phyloP scores from a whole-genome alignment of 2,888 invertebrate genomes.

The Sinotaia quadrata region DNA sequence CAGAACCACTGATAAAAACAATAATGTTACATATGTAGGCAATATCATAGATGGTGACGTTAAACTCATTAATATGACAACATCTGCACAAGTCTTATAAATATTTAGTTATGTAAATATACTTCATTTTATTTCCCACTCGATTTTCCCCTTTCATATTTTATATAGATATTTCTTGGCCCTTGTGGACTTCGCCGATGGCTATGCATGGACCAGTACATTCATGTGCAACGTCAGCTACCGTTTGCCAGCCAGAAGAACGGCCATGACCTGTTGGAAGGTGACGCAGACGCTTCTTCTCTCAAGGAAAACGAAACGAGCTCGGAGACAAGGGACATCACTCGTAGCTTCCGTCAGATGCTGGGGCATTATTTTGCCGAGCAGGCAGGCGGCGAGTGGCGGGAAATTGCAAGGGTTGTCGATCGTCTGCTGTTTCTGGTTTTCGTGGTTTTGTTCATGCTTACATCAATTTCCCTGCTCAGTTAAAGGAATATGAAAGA shows the following conservation, averaged over 20 bases:
- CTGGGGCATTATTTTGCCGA: conserved; percentile 23
- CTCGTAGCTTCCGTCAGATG: conserved; percentile 22
- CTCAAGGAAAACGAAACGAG: conserved; percentile 29
- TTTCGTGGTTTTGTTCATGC: conserved; percentile 27
- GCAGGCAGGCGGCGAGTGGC: conserved; percentile 27
- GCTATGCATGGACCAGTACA: conserved; percentile 32
- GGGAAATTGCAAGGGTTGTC: conserved; percentile 28
- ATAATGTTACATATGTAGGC: no score
- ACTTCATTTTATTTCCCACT: no score
- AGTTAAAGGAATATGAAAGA: no score
- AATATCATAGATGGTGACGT: no score
- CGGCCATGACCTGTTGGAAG: conserved; percentile 23
- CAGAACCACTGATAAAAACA: no score
- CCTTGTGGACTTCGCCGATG: conserved; percentile 33
- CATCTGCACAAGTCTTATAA: no score
- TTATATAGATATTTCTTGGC: conserved; percentile 32
- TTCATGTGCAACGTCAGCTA: conserved; percentile 5
- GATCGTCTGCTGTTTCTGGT: conserved; percentile 31
- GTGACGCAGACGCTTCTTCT: conserved; percentile 31
- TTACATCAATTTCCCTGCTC: conserved; percentile 27
- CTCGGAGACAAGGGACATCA: conserved; percentile 27
- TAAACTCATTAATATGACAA: no score
- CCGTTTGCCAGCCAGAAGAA: conserved; percentile 25
- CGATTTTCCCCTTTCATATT: neutral
- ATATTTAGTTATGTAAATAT: no score